Evolutionary conservation across 2,113 vertebrate species (phyloP).

Genomic region (Malurus elegans): DNA sequence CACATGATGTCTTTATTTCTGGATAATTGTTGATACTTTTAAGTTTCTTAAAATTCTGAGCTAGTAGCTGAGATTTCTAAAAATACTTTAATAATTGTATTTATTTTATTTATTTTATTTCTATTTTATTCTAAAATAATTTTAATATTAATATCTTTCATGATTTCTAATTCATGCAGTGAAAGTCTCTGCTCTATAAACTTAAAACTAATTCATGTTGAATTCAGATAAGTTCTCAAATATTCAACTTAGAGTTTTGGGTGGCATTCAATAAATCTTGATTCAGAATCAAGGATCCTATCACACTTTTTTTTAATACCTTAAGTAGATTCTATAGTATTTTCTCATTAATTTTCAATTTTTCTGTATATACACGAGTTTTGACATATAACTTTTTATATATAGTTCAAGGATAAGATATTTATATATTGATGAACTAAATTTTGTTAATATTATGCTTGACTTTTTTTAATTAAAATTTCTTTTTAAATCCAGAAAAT

Average conservation of each 20-base stretch:
- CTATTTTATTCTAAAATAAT: neutral
- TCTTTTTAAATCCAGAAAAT: neutral
- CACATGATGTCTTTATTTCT: neutral
- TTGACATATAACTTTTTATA: neutral
- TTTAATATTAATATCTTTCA: neutral
- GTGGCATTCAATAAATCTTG: neutral
- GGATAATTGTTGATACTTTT: neutral
- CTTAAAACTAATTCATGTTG: neutral
- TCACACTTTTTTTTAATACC: neutral
- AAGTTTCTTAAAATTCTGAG: neutral
- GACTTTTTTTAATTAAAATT: neutral
- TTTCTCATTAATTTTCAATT: neutral
- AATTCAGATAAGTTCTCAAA: neutral
- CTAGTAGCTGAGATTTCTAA: rapidly evolving
- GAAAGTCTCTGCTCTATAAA: neutral
- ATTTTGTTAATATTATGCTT: neutral
- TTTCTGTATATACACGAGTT: neutral
- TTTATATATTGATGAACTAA: neutral
- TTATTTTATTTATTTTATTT: too few relatives aligned
- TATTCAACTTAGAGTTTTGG: neutral
- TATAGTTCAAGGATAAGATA: neutral
- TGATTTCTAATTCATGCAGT: neutral
- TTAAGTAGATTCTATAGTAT: neutral
- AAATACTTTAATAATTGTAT: neutral
- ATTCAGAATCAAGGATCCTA: neutral